These are phyloP conservation scores for Osedax frankpressi DNA, from an alignment of 2,888 invertebrate genomes.

Conservation along the genomic window DNA sequence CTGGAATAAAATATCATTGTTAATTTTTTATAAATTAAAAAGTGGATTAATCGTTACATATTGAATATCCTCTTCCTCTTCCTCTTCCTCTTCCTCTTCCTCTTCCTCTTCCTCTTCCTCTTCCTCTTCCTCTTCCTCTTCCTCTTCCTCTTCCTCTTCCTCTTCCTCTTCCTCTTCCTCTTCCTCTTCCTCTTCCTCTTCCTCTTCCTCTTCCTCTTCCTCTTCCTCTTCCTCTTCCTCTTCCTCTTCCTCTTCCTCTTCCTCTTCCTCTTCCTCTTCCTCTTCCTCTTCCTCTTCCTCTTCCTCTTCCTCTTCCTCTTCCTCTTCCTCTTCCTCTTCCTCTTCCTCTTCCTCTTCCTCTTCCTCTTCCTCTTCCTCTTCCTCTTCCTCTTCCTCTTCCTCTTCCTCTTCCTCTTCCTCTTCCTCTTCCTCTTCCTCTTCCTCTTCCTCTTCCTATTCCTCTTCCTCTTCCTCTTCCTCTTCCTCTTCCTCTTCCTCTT, in stretches of 20 bases:
- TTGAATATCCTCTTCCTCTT: background rate
- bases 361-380: background rate
- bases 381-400: background rate
- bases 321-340: too few species aligned
- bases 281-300: too few species aligned
- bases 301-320: too few species aligned
- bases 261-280: background rate
- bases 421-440: background rate
- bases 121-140: too few species aligned
- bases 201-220: too few species aligned
- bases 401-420: background rate
- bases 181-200: too few species aligned
- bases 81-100: too few species aligned
- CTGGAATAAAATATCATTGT: too few species aligned
- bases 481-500: background rate
- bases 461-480: background rate
- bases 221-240: too few species aligned
- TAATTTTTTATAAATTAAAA: background rate
- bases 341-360: background rate
- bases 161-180: too few species aligned
- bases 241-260: background rate
- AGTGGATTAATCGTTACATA: background rate
- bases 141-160: too few species aligned
- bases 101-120: too few species aligned
- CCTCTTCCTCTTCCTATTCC: background rate